A percentile compares a stretch with the other conserved stretches of the same genome.
Evolutionary conservation across 2,113 vertebrate genomes (phyloP).

Genomic region (Mixornis gularis): DNA sequence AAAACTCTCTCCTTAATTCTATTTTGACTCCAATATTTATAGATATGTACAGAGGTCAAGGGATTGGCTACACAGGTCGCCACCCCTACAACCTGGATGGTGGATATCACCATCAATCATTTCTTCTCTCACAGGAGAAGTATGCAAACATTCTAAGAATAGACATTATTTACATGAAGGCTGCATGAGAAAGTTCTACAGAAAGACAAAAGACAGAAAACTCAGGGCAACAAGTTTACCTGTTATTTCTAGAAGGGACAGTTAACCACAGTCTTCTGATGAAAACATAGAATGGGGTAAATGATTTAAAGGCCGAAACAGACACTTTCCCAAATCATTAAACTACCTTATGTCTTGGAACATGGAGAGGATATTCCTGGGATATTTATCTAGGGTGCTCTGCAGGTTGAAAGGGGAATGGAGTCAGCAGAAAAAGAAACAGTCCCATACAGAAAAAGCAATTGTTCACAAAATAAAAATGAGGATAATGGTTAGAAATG

Average conservation of each 20-base stretch:
- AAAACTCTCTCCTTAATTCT: too few relatives aligned
- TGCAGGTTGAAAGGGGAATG: not conserved
- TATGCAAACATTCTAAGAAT: too few relatives aligned
- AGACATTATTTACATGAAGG: too few relatives aligned
- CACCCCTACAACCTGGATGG: too few relatives aligned
- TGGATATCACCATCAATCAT: too few relatives aligned
- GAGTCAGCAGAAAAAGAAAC: not conserved
- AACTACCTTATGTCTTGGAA: slow-evolving; percentile 4
- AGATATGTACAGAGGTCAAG: too few relatives aligned
- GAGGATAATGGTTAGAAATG: not conserved
- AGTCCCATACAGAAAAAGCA: not conserved
- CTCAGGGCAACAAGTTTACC: too few relatives aligned
- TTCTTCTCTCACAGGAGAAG: too few relatives aligned
- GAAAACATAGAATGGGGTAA: not conserved
- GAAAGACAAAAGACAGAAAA: too few relatives aligned
- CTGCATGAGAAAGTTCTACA: too few relatives aligned
- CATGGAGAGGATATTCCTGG: not conserved
- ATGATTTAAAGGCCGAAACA: slow-evolving; percentile 39
- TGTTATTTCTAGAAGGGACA: not conserved
- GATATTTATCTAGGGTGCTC: slow-evolving; percentile 5
- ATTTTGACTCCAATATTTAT: too few relatives aligned
- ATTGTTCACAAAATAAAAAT: slow-evolving; percentile 37
- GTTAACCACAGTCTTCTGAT: not conserved
- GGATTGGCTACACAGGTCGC: too few relatives aligned
- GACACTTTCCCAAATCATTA: slow-evolving; percentile 11